Base-by-base conservation (phyloP, 2,113 vertebrate genomes). In the Puma concolor region DNA sequence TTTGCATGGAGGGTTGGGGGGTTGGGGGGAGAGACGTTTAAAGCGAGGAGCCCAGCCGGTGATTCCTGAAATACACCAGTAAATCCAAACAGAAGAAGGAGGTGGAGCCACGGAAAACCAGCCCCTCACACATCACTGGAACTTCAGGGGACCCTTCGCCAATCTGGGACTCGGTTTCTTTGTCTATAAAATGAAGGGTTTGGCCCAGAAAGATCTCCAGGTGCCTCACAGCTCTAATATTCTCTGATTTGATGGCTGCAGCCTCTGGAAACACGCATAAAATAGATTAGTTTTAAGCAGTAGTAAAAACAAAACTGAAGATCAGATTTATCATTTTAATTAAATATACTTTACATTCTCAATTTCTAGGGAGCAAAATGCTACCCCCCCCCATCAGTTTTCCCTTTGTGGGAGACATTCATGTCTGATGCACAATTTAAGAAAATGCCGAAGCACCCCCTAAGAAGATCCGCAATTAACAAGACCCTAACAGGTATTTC, bases 291-390 rank as follows among this genome's bases (percentile, higher is more conserved):
- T 72, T 92, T 96, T 74, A 96, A 77, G 90, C 91, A 66, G 90
- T 97, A 88, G 97, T 94, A 96, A 98, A 97, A 96, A 83, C 83
- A 93, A 96, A 97, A 96, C 82, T 90, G 94, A 95, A 98, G 97
- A 92, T 96, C 97, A 98, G 98, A 98, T 98, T 98, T 98, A 98
- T 98, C 96, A 98, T 98, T 98, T 98, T 98, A 98, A 98, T 98
- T 98, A 98, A 98, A 97, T 96, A 97, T 95, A 96, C 96, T 98
- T 98, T 98, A 98, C 97, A 96, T 21, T 89, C 92, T 95, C 89
- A 96, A 80, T 98, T 97, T 97, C 95, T 95, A 96, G 74, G 84
- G 72, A 95, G 74, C 87, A 96, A 93, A 94, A 92, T 44, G 83
- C 87, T 76, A 17, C 54, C 4, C 92, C 64, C 50, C 31, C 17